Base-by-base conservation (phyloP, 1,140 invertebrate genomes). In the Bombus ignitus region DNA sequence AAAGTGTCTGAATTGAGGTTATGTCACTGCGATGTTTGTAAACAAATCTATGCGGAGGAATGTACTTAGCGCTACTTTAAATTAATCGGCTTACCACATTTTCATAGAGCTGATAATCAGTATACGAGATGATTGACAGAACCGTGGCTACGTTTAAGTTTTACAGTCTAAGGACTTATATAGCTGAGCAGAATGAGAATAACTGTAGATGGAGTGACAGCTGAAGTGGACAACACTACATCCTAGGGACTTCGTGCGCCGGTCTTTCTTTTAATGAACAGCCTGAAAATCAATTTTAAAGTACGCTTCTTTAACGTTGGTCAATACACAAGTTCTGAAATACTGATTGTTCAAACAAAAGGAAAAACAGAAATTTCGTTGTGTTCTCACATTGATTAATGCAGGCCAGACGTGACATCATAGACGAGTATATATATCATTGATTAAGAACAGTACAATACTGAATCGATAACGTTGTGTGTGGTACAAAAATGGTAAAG, bases 181-280 rank as follows among this genome's bases (percentile, higher is more conserved):
- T 73, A 83, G 71, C 65, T 8, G 68, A 28, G 59, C 39, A 77
- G 65, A 71, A 70, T 70, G 70, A 32, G 28, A 57, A 37, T 74
- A 71, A 81, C 88, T 90, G 88, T 81, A 90, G 89, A 89, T 89
- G 88, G 89, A 90, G 86, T 82, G 86, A 90, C 86, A 90, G 86
- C 47, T 53, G 18, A 22, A 53, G 76, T 90, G 83, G 76, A 76
- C 76, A 62, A 68, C 70, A 57, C 83, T 85, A 74, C 74, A 59
- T 37, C 28, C 42, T 85, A 85, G 83, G 83, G 76, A 84, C 3
- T 84, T 84, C 13, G n/a, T 32, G 32, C n/a, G 66, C 53, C 66
- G 53, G 76, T 42, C 2, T 65, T 28, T 13, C 39, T 39, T 28
- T 47, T 35, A 28, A 78, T 59, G 75, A 44, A 28, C 65, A 42